Evolutionary conservation across 2,797 vertebrate genomes (phyloP), one percentile per base, ranked within the genome.

Genomic region (Chromis chromis): DNA sequence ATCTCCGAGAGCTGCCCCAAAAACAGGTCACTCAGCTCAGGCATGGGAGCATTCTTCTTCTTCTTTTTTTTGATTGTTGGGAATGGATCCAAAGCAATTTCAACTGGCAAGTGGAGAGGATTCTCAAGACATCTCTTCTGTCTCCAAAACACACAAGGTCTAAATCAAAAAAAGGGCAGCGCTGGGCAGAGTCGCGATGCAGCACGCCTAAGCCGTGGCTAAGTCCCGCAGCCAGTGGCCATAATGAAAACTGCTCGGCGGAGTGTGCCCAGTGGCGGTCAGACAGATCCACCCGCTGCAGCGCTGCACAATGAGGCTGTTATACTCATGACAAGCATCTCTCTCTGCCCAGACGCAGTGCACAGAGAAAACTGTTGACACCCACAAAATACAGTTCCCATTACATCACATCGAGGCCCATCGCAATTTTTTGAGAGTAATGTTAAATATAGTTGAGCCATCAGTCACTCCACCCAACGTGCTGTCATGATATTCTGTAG

Each of bases 381-480:
- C 93, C 93, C 93, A 92, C 90, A 89, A 92, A 93, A 93, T 91
- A 89, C 88, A 94, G 89, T 94, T 94, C 94, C 94, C 94, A 94
- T 94, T 93, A 95, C 93, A 90, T 95, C 94, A 95, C 89, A 31
- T 73, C 42, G 67, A 83, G 88, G 88, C 85, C 90, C 90, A 89
- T 92, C 83, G 10, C 86, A 73, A 65, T 84, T 89, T 92, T 88
- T 90, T 76, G 81, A 81, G 86, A 93, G 87, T 81, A 82, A 89
- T 76, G 86, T 93, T 94, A 93, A 91, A 93, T 93, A 85, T 89
- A 91, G 82, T 88, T 58, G 59, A 81, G 82, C 90, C 86, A 76
- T 88, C 83, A 76, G 82, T 91, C 85, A 86, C 94, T 92, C 93
- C 94, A 91, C 93, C 93, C 93, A 85, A 52, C 71, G 67, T 78